Conservation (phyloP, 2,888 invertebrate species). For the Oscheius sp. region DNA sequence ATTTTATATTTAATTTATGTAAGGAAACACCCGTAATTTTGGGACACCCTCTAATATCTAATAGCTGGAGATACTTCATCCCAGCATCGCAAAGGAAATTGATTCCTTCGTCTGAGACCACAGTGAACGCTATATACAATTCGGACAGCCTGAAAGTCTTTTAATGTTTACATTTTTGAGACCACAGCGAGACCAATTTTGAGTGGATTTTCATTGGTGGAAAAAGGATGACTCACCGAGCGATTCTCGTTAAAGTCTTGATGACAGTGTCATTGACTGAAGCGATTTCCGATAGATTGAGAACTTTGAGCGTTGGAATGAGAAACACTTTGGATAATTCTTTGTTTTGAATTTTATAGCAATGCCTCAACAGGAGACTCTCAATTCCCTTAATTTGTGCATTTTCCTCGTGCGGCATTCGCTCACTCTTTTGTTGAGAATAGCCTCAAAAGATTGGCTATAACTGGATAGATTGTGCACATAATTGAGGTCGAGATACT, state of each 20-base stretch:
- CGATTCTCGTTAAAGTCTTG: background rate
- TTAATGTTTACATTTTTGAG: background rate
- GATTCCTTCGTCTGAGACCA: background rate
- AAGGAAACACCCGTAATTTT: slow-evolving; percentile 1
- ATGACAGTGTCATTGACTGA: slow-evolving; percentile 7
- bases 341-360: background rate
- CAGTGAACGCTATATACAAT: slow-evolving; percentile 9
- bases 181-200: background rate
- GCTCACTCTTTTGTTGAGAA: slow-evolving; percentile 11
- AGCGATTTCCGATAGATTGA: slow-evolving; percentile 15
- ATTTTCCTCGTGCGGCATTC: background rate
- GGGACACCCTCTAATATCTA: slow-evolving; percentile 14
- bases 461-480: slow-evolving; percentile 18
- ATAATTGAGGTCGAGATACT: slow-evolving; percentile 24
- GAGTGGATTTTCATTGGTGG: background rate
- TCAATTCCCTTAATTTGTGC: slow-evolving; percentile 1
- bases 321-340: background rate
- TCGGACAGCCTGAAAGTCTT: background rate
- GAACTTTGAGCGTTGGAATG: background rate
- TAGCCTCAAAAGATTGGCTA: background rate
- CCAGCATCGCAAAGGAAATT: background rate
- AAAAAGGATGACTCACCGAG: too few relatives aligned
- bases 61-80: background rate
- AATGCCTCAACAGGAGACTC: slow-evolving; percentile 2
- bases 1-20: background rate